Conservation (phyloP, 2,888 invertebrate genomes). For the Gasteruption jaculator region DNA sequence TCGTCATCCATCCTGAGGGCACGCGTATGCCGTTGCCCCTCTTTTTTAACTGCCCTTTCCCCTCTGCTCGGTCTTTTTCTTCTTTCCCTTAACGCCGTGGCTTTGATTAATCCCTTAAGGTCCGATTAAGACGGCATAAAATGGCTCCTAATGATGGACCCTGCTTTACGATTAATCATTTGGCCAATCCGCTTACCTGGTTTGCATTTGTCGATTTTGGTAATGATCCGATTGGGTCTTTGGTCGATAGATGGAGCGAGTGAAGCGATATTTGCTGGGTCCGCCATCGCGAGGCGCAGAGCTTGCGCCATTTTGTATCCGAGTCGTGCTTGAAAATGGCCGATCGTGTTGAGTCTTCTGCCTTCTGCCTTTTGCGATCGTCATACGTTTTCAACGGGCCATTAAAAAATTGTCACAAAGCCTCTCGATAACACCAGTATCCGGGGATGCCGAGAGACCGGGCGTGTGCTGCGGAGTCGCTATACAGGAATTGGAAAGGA, state of each 20-base stretch:
- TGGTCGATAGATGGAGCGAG: neutral
- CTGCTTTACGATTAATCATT: conserved; percentile 5
- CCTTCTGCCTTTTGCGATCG: conserved; percentile 4
- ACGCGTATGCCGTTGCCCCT: conserved; percentile 25
- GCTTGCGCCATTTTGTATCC: conserved; percentile 15
- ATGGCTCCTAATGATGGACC: too few species aligned
- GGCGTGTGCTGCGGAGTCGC: too few species aligned
- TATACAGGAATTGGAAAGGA: too few species aligned
- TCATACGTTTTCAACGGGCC: conserved; percentile 19
- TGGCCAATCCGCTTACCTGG: conserved; percentile 9
- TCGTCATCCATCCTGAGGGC: conserved; percentile 34
- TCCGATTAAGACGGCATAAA: too few species aligned
- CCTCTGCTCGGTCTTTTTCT: neutral
- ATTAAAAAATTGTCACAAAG: conserved; percentile 26
- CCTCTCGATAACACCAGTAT: neutral
- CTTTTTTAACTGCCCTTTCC: neutral
- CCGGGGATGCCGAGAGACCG: too few species aligned
- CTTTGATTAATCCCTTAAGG: too few species aligned
- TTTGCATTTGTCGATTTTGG: conserved; percentile 17
- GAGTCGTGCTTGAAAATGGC: conserved; percentile 1
- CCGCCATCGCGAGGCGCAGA: conserved; percentile 24
- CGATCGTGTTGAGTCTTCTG: conserved; percentile 3
- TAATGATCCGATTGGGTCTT: conserved; percentile 15
- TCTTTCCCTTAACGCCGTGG: too few species aligned
- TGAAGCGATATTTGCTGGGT: conserved; percentile 21